Base-by-base conservation (phyloP, 2,113 vertebrate genomes). In the Ia io region DNA sequence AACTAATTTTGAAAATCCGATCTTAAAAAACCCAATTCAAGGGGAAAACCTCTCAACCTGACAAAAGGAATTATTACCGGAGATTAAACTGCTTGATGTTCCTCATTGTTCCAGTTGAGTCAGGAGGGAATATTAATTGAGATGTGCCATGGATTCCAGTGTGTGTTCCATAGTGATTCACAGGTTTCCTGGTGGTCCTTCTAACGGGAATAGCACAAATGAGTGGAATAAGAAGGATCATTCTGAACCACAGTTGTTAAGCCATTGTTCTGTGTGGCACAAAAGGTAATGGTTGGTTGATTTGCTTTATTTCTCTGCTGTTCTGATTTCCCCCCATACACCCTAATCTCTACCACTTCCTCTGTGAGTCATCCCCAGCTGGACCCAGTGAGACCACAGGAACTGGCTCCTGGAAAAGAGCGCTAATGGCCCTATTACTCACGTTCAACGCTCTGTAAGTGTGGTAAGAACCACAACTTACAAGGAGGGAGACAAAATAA, bases 201-300 rank as follows among this genome's bases (percentile, higher is more conserved):
- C 98, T 98, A 99, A 98, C 97, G 98, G 98, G 98, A 99, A 98
- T 98, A 98, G 98, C 98, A 96, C 96, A 98, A 99, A 99, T 98
- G 98, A 98, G 98, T 98, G 97, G 98, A 98, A 98, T 98, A 98
- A 97, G 98, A 99, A 96, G 97, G 99, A 98, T 98, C 98, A 97
- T 98, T 99, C 99, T 99, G 98, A 99, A 98, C 98, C 99, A 98
- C 98, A 98, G 98, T 98, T 98, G 98, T 98, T 98, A 98, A 98
- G 98, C 98, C 98, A 99, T 99, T 99, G 99, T 99, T 99, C 99
- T 98, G 97, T 98, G 98, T 98, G 97, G 98, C 98, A 99, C 99
- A 99, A 99, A 99, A 99, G 99, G 98, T 99, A 99, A 99, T 99
- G 99, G 99, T 99, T 99, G 99, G 99, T 99, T 99, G 99, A 99